Base-by-base conservation (phyloP, 2,888 invertebrate genomes). In the Eucera pruinosa region DNA sequence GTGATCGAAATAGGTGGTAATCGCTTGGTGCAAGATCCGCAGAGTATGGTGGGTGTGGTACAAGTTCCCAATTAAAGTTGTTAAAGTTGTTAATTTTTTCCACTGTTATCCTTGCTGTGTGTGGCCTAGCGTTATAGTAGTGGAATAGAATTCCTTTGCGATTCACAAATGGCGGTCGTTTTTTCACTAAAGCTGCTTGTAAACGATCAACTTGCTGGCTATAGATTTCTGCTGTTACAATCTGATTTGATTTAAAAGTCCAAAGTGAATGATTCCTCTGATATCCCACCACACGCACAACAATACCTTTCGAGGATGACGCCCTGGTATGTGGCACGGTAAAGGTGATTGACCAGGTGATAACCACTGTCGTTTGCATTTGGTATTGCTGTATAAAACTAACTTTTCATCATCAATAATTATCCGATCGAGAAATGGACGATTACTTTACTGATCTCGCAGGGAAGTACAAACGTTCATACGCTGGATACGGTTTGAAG, bases 231-330 rank as follows among this genome's bases (percentile, higher is more conserved):
- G 54, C 36, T 36, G 18, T 54, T 13, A 54, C 15, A 1, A 15
- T 54, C 18, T 54, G 33, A 54, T 36, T 54, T 18, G 54, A 0
- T 54, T 36, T 54, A 54, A 52, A 30, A 52, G n/a, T n/a, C 33
- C 33, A 52, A 33, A 52, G 25, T 33, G 30, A n/a, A 52, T 52
- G 2, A 52, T 15, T 2, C 30, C n/a, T n/a, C n/a, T 18, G 1
- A 36, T 20, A 18, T 36, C 20, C 33, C 33, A 54, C 13, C 54
- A 54, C 18, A 54, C 13, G 20, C 33, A 11, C 33, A 20, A 33
- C 13, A 52, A 30, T 30, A 52, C 18, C 2, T 54, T 18, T 9
- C 33, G 11, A 4, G 54, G 4, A 20, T 33, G 54, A 33, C 33
- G 20, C 1, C 1, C 33, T 33, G 54, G 11, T 36, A n/a, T 52